Evolutionary conservation across 2,888 invertebrate species (phyloP), one percentile per base, ranked within the genome.

Genomic region (Andrena fulva): DNA sequence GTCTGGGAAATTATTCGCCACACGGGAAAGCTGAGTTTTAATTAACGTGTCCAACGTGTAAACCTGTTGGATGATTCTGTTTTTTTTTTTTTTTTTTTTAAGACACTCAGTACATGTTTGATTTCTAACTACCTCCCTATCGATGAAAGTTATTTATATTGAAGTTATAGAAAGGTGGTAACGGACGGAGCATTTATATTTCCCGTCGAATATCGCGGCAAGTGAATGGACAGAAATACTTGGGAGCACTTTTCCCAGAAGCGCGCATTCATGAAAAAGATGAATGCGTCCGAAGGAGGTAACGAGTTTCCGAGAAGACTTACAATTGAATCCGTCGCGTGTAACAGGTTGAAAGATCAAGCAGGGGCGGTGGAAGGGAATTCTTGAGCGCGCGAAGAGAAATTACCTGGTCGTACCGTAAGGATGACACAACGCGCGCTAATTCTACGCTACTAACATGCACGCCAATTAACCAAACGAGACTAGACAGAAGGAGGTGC

Each of bases 391-490:
- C 12, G 24, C 24, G 8, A 33, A 10, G 52, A 52, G 56, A 35
- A 73, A 78, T 73, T 60, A 35, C 48, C 31, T 35, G 24, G 42
- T 27, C 48, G 60, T 68, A 73, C 68, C 63, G 68, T 63, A 68
- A 72, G 62, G 60, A 81, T 77, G 83, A 77, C 82, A 70, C 73
- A 73, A 74, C 42, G 8, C 42, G 73, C 60, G 82, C 72, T 81
- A 81, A 79, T 80, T 75, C 68, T 29, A 66, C 63, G 52, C 35
- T 69, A 56, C 70, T 71, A 63, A 72, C 71, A 66, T 52, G 81
- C 16, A 31, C 27, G n/a, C 54, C 76, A 87, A 87, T 87, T 87
- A 87, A 63, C 42, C 73, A 64, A 56, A 78, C 78, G 71, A 79
- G 82, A 79, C 62, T 33, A 42, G 67, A 54, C 60, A 74, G 70